Conservation (phyloP, 53 echinoderm and acorn worm species). For the Echinometra lucunter region DNA sequence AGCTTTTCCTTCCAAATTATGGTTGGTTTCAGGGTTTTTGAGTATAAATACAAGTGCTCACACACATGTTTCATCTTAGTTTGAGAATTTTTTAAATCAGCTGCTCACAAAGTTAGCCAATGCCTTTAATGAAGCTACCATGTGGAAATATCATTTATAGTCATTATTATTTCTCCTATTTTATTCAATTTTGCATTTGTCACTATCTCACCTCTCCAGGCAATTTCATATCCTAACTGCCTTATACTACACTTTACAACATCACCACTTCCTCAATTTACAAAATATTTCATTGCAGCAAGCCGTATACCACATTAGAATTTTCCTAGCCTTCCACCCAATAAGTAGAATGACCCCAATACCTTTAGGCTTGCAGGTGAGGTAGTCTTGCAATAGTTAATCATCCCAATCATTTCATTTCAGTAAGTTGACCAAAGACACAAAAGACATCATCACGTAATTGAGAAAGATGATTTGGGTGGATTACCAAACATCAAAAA, state of each 20-base stretch:
- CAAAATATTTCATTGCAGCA: neutral
- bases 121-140: no score
- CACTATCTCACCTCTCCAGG: neutral
- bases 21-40: no score
- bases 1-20: no score
- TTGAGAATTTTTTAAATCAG: no score
- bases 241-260: neutral
- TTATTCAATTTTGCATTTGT: neutral
- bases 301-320: neutral
- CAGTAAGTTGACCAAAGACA: constrained; percentile 24
- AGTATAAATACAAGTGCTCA: no score
- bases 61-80: no score
- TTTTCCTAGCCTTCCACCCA: neutral
- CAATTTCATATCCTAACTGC: neutral
- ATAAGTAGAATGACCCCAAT: neutral
- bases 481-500: constrained; percentile 27
- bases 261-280: neutral
- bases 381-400: constrained; percentile 10
- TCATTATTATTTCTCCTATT: no score
- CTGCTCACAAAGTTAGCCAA: no score
- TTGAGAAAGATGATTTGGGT: constrained; percentile 39
- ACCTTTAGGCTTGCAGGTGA: neutral
- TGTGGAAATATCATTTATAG: no score
- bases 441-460: constrained; percentile 52
- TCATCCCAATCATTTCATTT: constrained; percentile 15